Percentiles rank a stretch among this genome's conserved stretches.
Evolutionary conservation across 2,113 vertebrate genomes (phyloP).

Genomic region (Dascyllus trimaculatus): DNA sequence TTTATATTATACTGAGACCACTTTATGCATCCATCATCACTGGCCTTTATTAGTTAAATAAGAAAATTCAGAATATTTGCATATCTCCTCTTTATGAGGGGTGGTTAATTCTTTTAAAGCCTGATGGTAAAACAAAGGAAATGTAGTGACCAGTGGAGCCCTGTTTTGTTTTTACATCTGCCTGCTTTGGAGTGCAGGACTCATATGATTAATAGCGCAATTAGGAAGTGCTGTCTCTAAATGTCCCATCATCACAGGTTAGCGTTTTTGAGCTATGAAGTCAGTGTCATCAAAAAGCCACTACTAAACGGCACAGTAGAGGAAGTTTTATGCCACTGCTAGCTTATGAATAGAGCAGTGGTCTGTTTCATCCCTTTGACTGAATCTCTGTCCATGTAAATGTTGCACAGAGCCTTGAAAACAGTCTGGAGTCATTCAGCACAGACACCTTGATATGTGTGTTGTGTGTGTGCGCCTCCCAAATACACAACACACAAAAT

Average conservation of each 20-base stretch:
- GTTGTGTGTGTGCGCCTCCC: slow-evolving; percentile 22
- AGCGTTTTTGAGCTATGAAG: neutral
- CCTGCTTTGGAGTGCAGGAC: too few relatives aligned
- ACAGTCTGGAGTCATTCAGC: slow-evolving; percentile 31
- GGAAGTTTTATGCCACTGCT: neutral
- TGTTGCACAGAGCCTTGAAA: slow-evolving; percentile 56
- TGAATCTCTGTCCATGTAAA: slow-evolving; percentile 10
- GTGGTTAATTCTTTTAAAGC: slow-evolving; percentile 3
- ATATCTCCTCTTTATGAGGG: neutral
- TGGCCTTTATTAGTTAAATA: neutral
- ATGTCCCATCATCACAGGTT: neutral
- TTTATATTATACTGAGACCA: too few relatives aligned
- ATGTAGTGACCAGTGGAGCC: neutral
- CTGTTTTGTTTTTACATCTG: neutral
- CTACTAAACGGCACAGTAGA: slow-evolving; percentile 6
- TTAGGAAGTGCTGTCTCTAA: neutral
- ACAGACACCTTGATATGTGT: slow-evolving; percentile 36
- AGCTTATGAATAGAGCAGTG: slow-evolving; percentile 32
- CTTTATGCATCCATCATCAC: neutral
- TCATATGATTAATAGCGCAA: neutral
- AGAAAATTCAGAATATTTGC: neutral
- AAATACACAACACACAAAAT: too few relatives aligned
- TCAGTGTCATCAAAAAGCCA: neutral
- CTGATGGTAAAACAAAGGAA: neutral
- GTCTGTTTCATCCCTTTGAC: slow-evolving; percentile 30